These are phyloP conservation scores for Myanophis thanlyinensis DNA, from an alignment of 2,113 vertebrate species.

Conservation along the genomic window DNA sequence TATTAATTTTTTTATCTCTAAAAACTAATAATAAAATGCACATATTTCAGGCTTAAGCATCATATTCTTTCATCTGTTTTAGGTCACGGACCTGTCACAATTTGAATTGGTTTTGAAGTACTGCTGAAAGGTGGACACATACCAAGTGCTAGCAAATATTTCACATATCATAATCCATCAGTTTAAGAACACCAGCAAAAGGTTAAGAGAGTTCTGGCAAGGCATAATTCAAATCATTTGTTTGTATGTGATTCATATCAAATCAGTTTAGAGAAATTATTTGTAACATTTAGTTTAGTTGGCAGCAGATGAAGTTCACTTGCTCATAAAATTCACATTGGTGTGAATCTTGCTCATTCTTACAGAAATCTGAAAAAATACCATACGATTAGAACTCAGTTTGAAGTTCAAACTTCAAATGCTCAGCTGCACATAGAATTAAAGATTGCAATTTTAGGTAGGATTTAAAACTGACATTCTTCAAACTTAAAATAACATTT, in stretches of 20 bases:
- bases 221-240: not conserved
- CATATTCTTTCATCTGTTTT: not conserved
- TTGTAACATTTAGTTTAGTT: not conserved
- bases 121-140: not conserved
- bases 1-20: not conserved
- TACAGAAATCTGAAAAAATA: not conserved
- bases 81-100: not conserved
- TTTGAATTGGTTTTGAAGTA: not conserved
- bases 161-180: not conserved
- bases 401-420: not conserved
- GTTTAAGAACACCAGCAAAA: not conserved
- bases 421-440: not conserved
- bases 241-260: not conserved
- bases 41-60: not conserved
- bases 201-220: not conserved
- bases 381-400: not conserved
- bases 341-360: not conserved
- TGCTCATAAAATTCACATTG: not conserved
- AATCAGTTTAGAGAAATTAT: not conserved
- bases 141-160: not conserved
- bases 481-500: not conserved
- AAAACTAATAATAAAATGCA: not conserved
- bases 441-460: not conserved
- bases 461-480: not conserved
- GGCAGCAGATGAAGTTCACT: not conserved